These are phyloP conservation scores for Tenthredo distinguenda DNA, from an alignment of 2,888 invertebrate genomes.

Conservation along the genomic window DNA sequence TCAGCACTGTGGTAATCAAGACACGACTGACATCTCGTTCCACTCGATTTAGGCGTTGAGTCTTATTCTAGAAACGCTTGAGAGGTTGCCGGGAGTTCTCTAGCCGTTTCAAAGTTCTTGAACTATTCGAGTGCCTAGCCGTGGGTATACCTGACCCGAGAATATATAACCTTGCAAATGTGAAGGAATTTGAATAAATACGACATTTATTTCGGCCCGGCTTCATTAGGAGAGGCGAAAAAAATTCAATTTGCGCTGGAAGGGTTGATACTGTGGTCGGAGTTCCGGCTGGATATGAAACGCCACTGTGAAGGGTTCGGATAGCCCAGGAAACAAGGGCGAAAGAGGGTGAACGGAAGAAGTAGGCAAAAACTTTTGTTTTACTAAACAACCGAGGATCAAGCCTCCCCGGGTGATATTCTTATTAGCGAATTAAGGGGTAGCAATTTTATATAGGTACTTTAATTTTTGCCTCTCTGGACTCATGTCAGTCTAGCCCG, in stretches of 20 bases:
- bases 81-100: neutral
- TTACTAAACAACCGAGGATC: neutral
- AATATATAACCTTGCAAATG: neutral
- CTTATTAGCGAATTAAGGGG: conserved; percentile 13
- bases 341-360: neutral
- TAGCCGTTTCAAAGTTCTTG: neutral
- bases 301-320: neutral
- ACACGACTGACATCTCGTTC: neutral
- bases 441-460: conserved; percentile 9
- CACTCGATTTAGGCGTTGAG: neutral
- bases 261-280: conserved; percentile 41
- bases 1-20: conserved; percentile 27
- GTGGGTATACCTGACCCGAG: neutral
- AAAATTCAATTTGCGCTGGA: conserved; percentile 39
- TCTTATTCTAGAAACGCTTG: neutral
- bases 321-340: neutral
- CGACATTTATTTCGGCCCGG: conserved; percentile 31
- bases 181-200: conserved; percentile 50
- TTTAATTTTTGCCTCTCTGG: neutral
- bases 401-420: conserved; percentile 32
- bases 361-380: conserved; percentile 16
- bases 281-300: conserved; percentile 2
- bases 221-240: conserved; percentile 21
- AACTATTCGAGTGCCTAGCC: neutral
- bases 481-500: neutral